Evolutionary conservation across 2,888 invertebrate species (phyloP).

Genomic region (Campoplex nolae): DNA sequence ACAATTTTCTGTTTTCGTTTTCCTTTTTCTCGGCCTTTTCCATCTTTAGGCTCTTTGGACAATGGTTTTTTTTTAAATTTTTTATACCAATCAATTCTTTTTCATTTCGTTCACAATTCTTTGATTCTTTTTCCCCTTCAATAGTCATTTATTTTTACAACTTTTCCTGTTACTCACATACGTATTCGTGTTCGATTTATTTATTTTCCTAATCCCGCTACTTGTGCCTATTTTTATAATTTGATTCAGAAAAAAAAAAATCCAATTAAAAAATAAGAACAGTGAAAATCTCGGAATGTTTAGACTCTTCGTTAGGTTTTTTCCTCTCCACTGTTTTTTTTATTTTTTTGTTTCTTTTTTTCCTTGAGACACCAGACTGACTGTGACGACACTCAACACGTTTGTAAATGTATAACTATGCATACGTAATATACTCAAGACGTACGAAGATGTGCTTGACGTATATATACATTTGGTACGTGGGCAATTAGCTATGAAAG

Average conservation of each 20-base stretch:
- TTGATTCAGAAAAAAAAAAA: neutral
- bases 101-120: neutral
- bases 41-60: too few species aligned
- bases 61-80: too few species aligned
- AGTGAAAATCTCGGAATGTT: neutral
- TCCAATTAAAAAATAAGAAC: neutral
- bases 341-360: too few species aligned
- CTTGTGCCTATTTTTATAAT: neutral
- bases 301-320: neutral
- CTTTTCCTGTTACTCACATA: too few species aligned
- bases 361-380: neutral
- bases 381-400: constrained; percentile 3
- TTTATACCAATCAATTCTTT: neutral
- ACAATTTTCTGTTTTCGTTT: too few species aligned
- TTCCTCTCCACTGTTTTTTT: neutral
- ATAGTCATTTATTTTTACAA: too few species aligned
- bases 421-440: neutral
- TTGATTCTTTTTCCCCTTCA: neutral
- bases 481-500: constrained; percentile 51
- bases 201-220: neutral
- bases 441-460: neutral
- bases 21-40: too few species aligned
- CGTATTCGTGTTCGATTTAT: neutral
- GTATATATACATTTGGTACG: neutral
- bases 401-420: neutral